A percentile compares a stretch with the other conserved stretches of the same genome.
phyloP scores from a whole-genome alignment of 1,140 invertebrate genomes.

The Drosophila mayri region DNA sequence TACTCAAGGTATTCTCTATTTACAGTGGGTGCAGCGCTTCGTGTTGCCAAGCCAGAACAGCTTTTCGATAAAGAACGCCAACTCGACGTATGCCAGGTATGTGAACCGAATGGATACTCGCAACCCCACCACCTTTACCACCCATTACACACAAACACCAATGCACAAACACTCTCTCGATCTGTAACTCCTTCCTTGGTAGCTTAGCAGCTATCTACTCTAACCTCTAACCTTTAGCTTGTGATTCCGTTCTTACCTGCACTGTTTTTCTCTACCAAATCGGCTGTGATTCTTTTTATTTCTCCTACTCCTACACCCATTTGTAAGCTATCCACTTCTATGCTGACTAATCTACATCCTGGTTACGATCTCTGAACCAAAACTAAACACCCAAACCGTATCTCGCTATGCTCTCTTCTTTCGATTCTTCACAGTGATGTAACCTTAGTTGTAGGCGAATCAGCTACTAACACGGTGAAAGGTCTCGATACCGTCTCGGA shows the following conservation, averaged over 20 bases:
- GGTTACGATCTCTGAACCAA: constrained; percentile 45
- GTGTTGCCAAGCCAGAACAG: constrained; percentile 83
- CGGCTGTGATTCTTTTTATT: constrained; percentile 10
- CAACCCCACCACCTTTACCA: constrained; percentile 15
- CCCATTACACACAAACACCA: constrained; percentile 22
- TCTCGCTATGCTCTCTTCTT: constrained; percentile 67
- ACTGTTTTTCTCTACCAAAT: constrained; percentile 17
- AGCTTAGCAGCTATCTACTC: constrained; percentile 16
- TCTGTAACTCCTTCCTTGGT: constrained; percentile 13
- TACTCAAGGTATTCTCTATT: constrained; percentile 48
- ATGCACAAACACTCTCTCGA: constrained; percentile 45
- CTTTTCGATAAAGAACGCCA: constrained; percentile 80
- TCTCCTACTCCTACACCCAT: constrained; percentile 6
- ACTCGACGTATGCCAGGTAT: constrained; percentile 84
- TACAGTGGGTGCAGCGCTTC: constrained; percentile 83
- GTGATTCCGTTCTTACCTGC: constrained; percentile 40
- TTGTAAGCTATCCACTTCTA: constrained; percentile 22
- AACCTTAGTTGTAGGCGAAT: constrained; percentile 76
- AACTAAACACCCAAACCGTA: constrained; percentile 65
- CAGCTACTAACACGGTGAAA: constrained; percentile 66
- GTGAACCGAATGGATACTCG: constrained; percentile 33
- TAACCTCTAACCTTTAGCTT: constrained; percentile 37
- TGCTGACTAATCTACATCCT: constrained; percentile 37
- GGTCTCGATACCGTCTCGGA: constrained; percentile 77
- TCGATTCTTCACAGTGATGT: constrained; percentile 79